These are phyloP conservation scores for Rhodeus uyekii DNA, from an alignment of 2,797 vertebrate species.

Conservation along the genomic window DNA sequence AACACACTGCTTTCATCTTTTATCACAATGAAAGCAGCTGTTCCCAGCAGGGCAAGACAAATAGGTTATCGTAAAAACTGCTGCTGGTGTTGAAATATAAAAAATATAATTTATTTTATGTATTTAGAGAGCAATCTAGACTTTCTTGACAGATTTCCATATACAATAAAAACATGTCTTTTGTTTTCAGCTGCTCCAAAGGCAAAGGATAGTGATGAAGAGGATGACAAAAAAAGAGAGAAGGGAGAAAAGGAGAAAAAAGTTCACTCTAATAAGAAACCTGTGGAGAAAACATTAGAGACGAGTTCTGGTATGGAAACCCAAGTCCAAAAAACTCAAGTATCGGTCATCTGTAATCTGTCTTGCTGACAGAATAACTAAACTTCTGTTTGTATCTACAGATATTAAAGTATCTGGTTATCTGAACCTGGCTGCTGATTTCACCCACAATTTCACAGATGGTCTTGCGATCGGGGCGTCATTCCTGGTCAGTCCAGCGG, in stretches of 20 bases:
- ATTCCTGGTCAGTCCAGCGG: slow-evolving; percentile 80
- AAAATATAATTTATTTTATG: background rate
- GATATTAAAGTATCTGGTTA: slow-evolving; percentile 90
- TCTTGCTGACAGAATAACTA: background rate
- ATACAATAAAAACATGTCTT: background rate
- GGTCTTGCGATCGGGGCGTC: slow-evolving; percentile 91
- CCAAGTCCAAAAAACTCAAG: background rate
- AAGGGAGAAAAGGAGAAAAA: slow-evolving; percentile 58
- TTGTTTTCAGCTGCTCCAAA: slow-evolving; percentile 63
- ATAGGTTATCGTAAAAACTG: background rate
- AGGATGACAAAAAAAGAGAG: slow-evolving; percentile 67
- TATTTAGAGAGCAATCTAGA: background rate
- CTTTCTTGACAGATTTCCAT: background rate
- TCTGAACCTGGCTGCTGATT: slow-evolving; percentile 90
- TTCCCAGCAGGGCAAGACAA: background rate
- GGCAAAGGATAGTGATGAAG: slow-evolving; percentile 75
- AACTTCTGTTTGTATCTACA: slow-evolving; percentile 35
- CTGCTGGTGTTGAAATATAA: background rate
- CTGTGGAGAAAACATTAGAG: slow-evolving; percentile 56
- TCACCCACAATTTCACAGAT: slow-evolving; percentile 92
- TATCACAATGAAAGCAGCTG: background rate
- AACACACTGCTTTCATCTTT: background rate
- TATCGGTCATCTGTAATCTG: too few relatives aligned
- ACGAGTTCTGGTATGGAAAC: slow-evolving; percentile 63
- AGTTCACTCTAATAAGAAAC: slow-evolving; percentile 51